These are phyloP conservation scores for Hypomecis atomaria DNA, from an alignment of 2,888 invertebrate genomes.

Conservation along the genomic window DNA sequence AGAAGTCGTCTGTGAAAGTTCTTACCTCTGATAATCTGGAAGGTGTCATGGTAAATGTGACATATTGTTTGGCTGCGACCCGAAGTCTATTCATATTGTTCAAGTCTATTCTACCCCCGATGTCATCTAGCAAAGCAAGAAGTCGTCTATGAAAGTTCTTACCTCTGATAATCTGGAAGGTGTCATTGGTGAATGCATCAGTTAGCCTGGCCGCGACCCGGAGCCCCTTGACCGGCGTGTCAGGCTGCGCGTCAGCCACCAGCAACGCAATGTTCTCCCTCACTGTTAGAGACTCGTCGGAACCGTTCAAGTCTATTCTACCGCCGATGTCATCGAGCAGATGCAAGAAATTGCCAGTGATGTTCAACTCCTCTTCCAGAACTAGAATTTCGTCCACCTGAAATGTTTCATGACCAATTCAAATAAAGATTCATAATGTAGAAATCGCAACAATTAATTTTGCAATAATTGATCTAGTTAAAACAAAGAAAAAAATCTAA, in stretches of 20 bases:
- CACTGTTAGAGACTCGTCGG: conserved; percentile 51
- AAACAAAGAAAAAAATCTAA: too few relatives aligned
- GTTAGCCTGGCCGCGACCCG: conserved; percentile 58
- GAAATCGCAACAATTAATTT: not conserved
- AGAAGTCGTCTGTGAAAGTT: too few relatives aligned
- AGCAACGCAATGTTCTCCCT: conserved; percentile 69
- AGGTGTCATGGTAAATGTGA: too few relatives aligned
- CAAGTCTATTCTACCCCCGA: too few relatives aligned
- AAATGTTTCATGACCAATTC: conserved; percentile 20
- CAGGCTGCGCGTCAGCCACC: conserved; percentile 64
- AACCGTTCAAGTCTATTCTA: conserved; percentile 61
- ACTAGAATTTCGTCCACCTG: conserved; percentile 69
- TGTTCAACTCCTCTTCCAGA: conserved; percentile 54
- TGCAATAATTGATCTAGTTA: too few relatives aligned
- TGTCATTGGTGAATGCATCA: conserved; percentile 58
- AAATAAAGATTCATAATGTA: too few relatives aligned
- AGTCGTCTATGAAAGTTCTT: conserved; percentile 48
- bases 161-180: conserved; percentile 70
- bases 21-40: too few relatives aligned
- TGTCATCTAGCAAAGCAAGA: too few relatives aligned
- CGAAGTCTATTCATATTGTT: too few relatives aligned
- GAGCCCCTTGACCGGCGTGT: conserved; percentile 63
- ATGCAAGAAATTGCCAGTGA: conserved; percentile 66
- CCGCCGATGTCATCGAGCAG: conserved; percentile 68
- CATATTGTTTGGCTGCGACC: too few relatives aligned